These are phyloP conservation scores for Antennarius striatus DNA, from an alignment of 2,113 vertebrate genomes.

Conservation along the genomic window DNA sequence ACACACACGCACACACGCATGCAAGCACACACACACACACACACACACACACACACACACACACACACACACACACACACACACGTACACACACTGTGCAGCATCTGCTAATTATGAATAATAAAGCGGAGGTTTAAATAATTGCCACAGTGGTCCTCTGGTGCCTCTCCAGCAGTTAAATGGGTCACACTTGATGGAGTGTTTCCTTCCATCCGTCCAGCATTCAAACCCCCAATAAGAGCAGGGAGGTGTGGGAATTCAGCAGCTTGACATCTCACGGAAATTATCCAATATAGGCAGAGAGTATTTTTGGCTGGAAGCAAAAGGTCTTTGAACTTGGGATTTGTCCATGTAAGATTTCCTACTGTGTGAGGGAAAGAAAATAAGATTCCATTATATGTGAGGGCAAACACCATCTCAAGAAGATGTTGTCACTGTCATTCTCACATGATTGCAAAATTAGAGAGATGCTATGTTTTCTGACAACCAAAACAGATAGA, in stretches of 20 bases:
- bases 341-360: constrained; percentile 46
- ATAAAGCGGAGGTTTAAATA: constrained; percentile 77
- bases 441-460: constrained; percentile 9
- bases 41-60: constrained; percentile 16
- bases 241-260: constrained; percentile 42
- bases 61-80: constrained; percentile 7
- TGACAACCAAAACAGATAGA: neutral
- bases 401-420: constrained; percentile 28
- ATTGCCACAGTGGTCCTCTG: constrained; percentile 71
- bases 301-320: constrained; percentile 50
- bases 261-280: constrained; percentile 35
- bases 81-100: constrained; percentile 22
- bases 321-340: constrained; percentile 41
- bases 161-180: constrained; percentile 75
- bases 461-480: constrained; percentile 7
- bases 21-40: neutral
- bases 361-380: constrained; percentile 32
- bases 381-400: constrained; percentile 52
- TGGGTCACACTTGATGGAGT: constrained; percentile 77
- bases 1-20: too few species aligned
- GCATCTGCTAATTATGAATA: constrained; percentile 78
- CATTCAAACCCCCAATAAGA: constrained; percentile 56
- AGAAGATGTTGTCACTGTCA: neutral
- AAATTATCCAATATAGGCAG: constrained; percentile 46
- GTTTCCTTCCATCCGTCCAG: constrained; percentile 60